Evolutionary conservation across 37 sponge, comb jelly and placozoan genomes (phyloP), one percentile per base, ranked within the genome.

Genomic region (Aphrocallistes beatrix): DNA sequence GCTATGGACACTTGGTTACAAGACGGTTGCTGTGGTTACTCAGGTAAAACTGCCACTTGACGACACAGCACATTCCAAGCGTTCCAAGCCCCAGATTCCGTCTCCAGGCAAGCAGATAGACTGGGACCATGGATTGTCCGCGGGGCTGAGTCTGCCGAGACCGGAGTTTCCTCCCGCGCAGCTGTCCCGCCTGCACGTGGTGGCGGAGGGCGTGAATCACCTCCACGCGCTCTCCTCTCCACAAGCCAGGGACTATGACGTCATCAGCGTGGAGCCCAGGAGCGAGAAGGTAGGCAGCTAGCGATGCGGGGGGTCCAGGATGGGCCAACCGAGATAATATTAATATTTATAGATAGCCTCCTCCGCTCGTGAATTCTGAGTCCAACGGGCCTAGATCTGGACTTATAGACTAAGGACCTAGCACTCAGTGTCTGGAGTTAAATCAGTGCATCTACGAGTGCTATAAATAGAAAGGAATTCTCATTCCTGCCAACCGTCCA

Each of bases 1-100:
- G 75, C 34, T 60, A 60, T 60, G 75, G 75, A 60, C 75, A 19
- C 75, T 60, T 6, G 75, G 75, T 25, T 60, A 32, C 75, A 60
- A 13, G 21, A 60, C 75, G 3, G 75, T 60, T 13, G 75, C 75
- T 30, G n/a, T 60, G 75, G 75, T 60, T 60, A 60, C 75, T 19
- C 75, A 60, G 21, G 75, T 60, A 6, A 13, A 6, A 8, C 75
- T 60, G 6, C 75, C 75, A 25, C 75, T 30, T 13, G 75, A 60
- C 34, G 75, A 60, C 3, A 19, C 75, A 30, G 75, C 10, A 28
- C 75, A 60, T 60, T 60, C 75, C 32, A 60, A 60, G 34, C 75
- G n/a, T 60, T 3, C 75, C 75, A 60, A 28, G 34, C 75, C 75
- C 3, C 25, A 21, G 17, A 60, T 60, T 6, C 75, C 75, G 75